A percentile compares a stretch with the other conserved stretches of the same genome.
Evolutionary conservation across 2,113 vertebrate genomes (phyloP).

Genomic region (Promerops cafer): DNA sequence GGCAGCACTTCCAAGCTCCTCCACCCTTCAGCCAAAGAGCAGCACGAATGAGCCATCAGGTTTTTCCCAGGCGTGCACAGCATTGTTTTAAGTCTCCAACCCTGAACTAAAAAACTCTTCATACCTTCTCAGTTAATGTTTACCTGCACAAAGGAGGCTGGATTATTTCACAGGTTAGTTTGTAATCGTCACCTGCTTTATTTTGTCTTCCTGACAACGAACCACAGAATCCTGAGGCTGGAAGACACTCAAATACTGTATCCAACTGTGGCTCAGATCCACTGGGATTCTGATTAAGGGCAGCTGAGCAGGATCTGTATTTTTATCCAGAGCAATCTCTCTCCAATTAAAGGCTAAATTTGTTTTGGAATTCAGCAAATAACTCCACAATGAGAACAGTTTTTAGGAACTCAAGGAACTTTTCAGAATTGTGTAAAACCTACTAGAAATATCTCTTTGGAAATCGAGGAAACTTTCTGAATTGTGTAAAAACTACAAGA

Average conservation of each 20-base stretch:
- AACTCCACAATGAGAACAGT: background rate
- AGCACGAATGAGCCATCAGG: background rate
- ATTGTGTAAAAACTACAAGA: background rate
- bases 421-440: background rate
- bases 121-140: slow-evolving; percentile 7
- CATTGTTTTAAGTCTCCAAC: slow-evolving; percentile 1
- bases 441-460: background rate
- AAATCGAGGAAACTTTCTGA: background rate
- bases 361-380: background rate
- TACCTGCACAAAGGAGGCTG: background rate
- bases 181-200: background rate
- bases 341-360: background rate
- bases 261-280: background rate
- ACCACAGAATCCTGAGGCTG: background rate
- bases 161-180: background rate
- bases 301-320: background rate
- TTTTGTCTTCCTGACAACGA: background rate
- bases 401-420: background rate
- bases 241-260: background rate
- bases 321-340: background rate
- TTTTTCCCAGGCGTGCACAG: background rate
- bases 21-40: background rate
- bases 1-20: background rate
- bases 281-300: background rate
- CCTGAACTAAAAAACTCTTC: slow-evolving; percentile 5